phyloP scores from a whole-genome alignment of 2,888 invertebrate species.

The Nomada goodeniana region DNA sequence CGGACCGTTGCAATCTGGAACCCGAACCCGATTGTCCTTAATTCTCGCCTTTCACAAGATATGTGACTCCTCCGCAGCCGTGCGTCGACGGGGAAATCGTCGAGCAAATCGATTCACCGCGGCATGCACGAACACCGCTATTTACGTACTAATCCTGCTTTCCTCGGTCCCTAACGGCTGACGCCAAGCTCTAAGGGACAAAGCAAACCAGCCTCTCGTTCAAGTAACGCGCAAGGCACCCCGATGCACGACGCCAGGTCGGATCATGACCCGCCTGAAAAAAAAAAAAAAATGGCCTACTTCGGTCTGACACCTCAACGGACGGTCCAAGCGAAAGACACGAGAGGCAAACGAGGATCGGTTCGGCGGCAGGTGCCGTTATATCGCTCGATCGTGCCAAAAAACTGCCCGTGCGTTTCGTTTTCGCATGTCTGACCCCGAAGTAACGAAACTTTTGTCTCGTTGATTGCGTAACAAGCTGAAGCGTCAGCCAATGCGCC shows the following conservation, averaged over 20 bases:
- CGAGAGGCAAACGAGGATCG: background rate
- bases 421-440: conserved; percentile 3
- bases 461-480: background rate
- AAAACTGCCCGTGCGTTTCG: background rate
- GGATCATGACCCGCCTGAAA: background rate
- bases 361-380: conserved; percentile 27
- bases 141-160: no score
- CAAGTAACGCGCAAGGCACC: background rate
- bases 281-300: conserved; percentile 35
- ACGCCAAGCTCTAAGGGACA: no score
- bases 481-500: background rate
- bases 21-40: background rate
- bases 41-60: background rate
- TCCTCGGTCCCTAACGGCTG: no score
- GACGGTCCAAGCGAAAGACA: conserved; percentile 1
- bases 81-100: background rate
- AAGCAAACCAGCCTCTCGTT: no score
- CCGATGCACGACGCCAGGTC: background rate
- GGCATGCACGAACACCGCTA: no score
- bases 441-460: background rate
- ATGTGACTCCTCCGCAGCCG: background rate
- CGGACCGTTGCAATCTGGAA: background rate
- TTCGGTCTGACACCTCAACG: background rate
- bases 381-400: background rate
- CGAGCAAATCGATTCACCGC: background rate